Evolutionary conservation across 2,888 invertebrate genomes (phyloP).

Genomic region (Salpingus planirostris): DNA sequence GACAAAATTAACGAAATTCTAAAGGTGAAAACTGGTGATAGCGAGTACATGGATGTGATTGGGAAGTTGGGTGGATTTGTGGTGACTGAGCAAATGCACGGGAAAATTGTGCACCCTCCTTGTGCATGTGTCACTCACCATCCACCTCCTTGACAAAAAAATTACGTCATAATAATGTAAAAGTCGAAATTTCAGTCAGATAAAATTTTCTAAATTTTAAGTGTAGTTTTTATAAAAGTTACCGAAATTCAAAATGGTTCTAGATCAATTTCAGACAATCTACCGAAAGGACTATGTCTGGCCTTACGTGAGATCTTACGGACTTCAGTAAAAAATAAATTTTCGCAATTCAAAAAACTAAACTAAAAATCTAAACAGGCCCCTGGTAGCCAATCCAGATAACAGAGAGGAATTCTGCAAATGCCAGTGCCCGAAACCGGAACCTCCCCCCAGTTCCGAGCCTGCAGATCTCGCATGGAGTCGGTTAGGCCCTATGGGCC

Average conservation of each 20-base stretch:
- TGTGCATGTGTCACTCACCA: slow-evolving; percentile 4
- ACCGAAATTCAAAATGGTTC: too few relatives aligned
- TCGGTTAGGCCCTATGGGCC: slow-evolving; percentile 49
- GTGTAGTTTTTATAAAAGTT: too few relatives aligned
- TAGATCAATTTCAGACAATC: slow-evolving; percentile 55
- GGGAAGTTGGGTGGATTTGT: slow-evolving; percentile 24
- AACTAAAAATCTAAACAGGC: too few relatives aligned
- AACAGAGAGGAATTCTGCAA: slow-evolving; percentile 23
- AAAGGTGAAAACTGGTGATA: slow-evolving; percentile 23
- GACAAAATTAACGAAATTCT: slow-evolving; percentile 20
- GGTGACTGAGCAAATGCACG: slow-evolving; percentile 20
- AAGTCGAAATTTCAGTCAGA: slow-evolving; percentile 13
- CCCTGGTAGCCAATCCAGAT: too few relatives aligned
- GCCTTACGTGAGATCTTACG: slow-evolving; percentile 44
- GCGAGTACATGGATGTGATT: slow-evolving; percentile 21
- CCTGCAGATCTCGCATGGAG: slow-evolving; percentile 36
- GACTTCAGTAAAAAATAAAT: slow-evolving; percentile 34
- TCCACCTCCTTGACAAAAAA: not conserved
- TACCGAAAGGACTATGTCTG: slow-evolving; percentile 57
- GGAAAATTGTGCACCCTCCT: slow-evolving; percentile 18
- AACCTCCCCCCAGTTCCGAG: slow-evolving; percentile 10
- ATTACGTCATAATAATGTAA: not conserved
- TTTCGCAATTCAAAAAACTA: slow-evolving; percentile 1
- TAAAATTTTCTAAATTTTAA: slow-evolving; percentile 6
- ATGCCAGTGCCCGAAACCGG: slow-evolving; percentile 23